Conservation (phyloP, 2,113 vertebrate species). For the Monopterus albus region DNA sequence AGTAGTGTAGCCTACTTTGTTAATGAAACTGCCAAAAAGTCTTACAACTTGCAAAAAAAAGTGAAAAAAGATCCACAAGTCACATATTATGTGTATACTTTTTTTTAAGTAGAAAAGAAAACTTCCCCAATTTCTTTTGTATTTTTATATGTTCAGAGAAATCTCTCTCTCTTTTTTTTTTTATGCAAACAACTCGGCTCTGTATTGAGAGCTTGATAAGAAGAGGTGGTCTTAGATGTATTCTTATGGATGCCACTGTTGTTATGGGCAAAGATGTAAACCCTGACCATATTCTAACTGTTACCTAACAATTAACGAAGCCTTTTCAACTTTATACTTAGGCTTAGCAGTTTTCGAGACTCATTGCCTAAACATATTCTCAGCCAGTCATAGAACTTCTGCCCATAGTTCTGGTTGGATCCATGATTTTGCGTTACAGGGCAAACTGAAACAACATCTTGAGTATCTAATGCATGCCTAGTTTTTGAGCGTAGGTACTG, state of each 20-base stretch:
- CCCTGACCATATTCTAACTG: not conserved
- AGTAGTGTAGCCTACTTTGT: slow-evolving; percentile 87
- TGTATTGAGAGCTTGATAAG: slow-evolving; percentile 39
- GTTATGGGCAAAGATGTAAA: slow-evolving; percentile 13
- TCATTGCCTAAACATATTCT: not conserved
- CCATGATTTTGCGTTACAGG: slow-evolving; percentile 14
- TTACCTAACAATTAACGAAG: not conserved
- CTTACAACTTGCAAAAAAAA: slow-evolving; percentile 78
- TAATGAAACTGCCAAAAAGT: slow-evolving; percentile 85
- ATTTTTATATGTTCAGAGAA: slow-evolving; percentile 89
- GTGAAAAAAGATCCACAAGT: slow-evolving; percentile 47
- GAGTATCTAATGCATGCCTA: slow-evolving; percentile 75
- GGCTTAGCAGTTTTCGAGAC: not conserved
- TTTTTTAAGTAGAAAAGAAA: slow-evolving; percentile 78
- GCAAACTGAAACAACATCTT: slow-evolving; percentile 47
- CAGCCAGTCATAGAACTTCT: no score
- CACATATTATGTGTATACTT: slow-evolving; percentile 75
- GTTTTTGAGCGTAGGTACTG: slow-evolving; percentile 69
- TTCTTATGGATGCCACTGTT: slow-evolving; percentile 43
- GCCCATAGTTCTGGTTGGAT: slow-evolving; percentile 33
- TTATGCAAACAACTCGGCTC: slow-evolving; percentile 49
- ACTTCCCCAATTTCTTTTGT: slow-evolving; percentile 81
- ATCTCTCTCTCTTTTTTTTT: slow-evolving; percentile 60
- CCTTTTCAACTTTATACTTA: not conserved
- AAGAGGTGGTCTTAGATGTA: slow-evolving; percentile 14